A percentile compares a stretch with the other conserved stretches of the same genome.
Conservation (phyloP, 1,140 invertebrate genomes). For the Conus ventricosus region DNA sequence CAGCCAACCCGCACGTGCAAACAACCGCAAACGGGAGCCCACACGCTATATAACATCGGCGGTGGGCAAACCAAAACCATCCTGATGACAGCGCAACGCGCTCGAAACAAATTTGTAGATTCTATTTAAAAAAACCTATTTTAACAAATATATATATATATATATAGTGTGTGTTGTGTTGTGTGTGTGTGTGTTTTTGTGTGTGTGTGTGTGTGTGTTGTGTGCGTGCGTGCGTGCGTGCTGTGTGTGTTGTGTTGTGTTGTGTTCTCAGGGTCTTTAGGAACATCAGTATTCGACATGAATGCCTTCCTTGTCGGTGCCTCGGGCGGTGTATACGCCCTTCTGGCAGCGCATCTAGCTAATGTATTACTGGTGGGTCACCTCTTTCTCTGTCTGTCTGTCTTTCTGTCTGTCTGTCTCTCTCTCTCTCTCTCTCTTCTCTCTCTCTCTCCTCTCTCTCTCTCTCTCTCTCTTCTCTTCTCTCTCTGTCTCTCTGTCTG, state of each 20-base stretch:
- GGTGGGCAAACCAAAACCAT: no score
- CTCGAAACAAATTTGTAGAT: no score
- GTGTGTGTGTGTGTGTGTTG: not conserved
- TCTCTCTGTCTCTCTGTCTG: not conserved
- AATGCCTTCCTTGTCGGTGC: slow-evolving; percentile 95
- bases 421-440: not conserved
- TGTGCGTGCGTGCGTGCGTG: not conserved
- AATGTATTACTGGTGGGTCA: slow-evolving; percentile 87
- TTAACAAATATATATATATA: no score
- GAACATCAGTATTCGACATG: slow-evolving; percentile 95
- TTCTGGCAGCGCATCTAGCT: slow-evolving; percentile 94
- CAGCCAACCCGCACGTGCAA: no score
- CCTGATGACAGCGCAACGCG: no score
- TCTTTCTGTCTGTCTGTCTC: not conserved
- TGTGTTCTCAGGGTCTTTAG: slow-evolving; percentile 83
- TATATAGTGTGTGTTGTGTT: no score
- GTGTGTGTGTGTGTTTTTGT: not conserved
- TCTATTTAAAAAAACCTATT: no score
- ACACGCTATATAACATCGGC: no score
- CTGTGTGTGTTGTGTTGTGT: not conserved
- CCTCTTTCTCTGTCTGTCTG: not conserved
- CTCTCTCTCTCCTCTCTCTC: not conserved
- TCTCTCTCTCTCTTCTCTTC: not conserved
- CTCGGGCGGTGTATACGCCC: slow-evolving; percentile 89
- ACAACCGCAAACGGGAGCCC: no score